A percentile compares a stretch with the other conserved stretches of the same genome.
Conservation (phyloP, 2,113 vertebrate genomes). For the Tautogolabrus adspersus region DNA sequence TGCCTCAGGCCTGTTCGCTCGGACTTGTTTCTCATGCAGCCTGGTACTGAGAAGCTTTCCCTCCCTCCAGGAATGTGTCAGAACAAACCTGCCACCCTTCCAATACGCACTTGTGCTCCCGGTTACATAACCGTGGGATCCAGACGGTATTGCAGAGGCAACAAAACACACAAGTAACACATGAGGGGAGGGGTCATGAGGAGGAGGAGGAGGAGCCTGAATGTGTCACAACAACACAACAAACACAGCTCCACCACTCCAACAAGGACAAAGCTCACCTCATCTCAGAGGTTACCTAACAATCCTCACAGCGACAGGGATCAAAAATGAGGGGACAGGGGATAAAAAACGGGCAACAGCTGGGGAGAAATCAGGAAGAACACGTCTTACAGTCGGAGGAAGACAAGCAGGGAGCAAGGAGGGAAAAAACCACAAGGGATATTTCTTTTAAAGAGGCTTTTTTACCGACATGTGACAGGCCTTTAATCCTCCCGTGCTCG, state of each 20-base stretch:
- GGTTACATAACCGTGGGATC: conserved; percentile 6
- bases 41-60: background rate
- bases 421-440: no score
- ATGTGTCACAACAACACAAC: background rate
- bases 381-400: background rate
- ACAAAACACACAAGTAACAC: background rate
- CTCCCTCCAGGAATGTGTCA: conserved; percentile 19
- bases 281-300: conserved; percentile 5
- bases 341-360: background rate
- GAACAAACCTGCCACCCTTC: background rate
- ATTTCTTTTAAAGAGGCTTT: background rate
- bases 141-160: background rate
- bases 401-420: background rate
- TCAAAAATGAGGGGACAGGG: background rate
- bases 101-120: background rate
- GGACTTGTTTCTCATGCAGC: conserved; percentile 3
- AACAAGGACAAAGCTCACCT: conserved; percentile 14
- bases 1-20: background rate
- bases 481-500: no score
- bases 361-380: background rate
- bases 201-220: background rate
- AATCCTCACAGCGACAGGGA: background rate
- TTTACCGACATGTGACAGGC: no score
- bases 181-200: background rate
- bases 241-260: background rate